phyloP scores from a whole-genome alignment of 2,113 vertebrate species.

The Oryzias curvinotus region DNA sequence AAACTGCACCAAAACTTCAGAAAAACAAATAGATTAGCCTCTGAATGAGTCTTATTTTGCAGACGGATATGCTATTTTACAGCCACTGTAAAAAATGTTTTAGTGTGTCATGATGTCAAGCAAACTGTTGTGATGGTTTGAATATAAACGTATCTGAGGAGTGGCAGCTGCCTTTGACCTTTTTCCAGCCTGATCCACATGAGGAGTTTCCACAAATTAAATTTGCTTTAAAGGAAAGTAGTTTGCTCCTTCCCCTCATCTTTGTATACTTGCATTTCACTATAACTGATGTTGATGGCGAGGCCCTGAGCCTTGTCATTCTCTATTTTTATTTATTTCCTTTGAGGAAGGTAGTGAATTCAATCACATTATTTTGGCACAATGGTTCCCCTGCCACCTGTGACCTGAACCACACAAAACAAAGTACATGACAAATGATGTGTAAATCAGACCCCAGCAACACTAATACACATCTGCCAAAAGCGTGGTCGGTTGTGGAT shows the following conservation, averaged over 20 bases:
- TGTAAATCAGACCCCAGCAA: slow-evolving; percentile 54
- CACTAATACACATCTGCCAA: slow-evolving; percentile 29
- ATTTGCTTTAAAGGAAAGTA: not conserved
- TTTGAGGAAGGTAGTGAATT: slow-evolving; percentile 58
- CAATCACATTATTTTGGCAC: slow-evolving; percentile 73
- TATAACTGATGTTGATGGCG: slow-evolving; percentile 40
- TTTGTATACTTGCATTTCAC: slow-evolving; percentile 28
- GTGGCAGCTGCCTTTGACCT: no score
- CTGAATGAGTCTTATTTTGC: no score
- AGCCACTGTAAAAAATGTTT: no score
- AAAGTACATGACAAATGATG: slow-evolving; percentile 44
- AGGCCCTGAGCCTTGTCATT: slow-evolving; percentile 45
- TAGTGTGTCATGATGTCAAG: no score
- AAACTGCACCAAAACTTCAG: no score
- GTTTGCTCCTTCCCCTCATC: slow-evolving; percentile 14
- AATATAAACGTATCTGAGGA: no score
- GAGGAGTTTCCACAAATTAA: no score
- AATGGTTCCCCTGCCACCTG: slow-evolving; percentile 66
- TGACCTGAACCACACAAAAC: slow-evolving; percentile 63
- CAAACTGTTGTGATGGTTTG: no score
- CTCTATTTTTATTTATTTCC: slow-evolving; percentile 56
- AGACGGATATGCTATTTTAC: no score
- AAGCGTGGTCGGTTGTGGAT: slow-evolving; percentile 17
- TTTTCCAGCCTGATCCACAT: no score
- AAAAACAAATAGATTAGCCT: no score